phyloP scores from a whole-genome alignment of 1,140 invertebrate genomes.

The Alviniconcha marisindica region DNA sequence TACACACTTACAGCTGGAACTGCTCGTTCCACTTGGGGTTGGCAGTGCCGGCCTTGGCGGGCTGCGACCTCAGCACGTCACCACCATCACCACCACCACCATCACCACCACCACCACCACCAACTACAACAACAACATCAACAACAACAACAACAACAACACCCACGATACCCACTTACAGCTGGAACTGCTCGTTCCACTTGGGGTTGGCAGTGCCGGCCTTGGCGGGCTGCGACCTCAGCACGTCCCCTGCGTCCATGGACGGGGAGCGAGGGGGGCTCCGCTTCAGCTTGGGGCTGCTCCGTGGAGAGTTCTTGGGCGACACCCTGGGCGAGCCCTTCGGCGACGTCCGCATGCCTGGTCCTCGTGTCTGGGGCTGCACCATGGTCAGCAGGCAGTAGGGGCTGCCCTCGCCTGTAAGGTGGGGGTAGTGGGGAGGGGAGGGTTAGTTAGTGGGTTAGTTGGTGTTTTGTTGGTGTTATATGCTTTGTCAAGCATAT shows the following conservation, averaged over 20 bases:
- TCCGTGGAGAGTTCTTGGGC: conserved; percentile 34
- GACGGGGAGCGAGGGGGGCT: conserved; percentile 25
- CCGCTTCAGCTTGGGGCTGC: not conserved
- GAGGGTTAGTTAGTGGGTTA: no score
- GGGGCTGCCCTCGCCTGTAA: conserved; percentile 33
- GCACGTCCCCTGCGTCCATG: conserved; percentile 38
- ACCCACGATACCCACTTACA: conserved; percentile 50
- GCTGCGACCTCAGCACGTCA: no score
- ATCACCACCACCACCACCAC: no score
- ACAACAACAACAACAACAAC: no score
- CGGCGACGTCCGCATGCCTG: conserved; percentile 43
- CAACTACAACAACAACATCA: no score
- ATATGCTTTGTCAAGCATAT: no score
- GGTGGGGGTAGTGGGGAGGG: no score
- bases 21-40: no score
- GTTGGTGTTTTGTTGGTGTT: no score
- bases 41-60: no score
- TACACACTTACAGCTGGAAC: no score
- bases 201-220: conserved; percentile 48
- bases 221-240: conserved; percentile 51
- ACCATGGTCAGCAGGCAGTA: conserved; percentile 56
- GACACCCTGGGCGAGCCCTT: conserved; percentile 47
- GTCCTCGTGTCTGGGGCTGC: conserved; percentile 34
- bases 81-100: no score
- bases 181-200: conserved; percentile 63